Evolutionary conservation across 2,113 vertebrate species (phyloP), one percentile per base, ranked within the genome.

Genomic region (pig (Sus scrofa)): DNA sequence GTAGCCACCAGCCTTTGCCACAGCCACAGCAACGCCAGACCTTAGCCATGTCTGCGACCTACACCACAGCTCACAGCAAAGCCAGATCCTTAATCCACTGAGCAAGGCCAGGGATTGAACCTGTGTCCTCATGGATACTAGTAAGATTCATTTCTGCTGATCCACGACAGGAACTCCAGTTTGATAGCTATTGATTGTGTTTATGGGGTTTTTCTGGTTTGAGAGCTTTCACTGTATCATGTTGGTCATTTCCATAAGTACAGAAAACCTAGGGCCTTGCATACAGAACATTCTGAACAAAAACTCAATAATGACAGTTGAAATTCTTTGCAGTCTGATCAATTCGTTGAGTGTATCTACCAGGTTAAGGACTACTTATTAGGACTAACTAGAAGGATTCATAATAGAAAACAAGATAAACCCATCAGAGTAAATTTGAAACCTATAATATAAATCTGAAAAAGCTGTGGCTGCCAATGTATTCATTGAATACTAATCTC

Each of bases 221-320:
- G 34, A 62, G 54, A 37, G 39, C 65, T 92, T 68, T 81, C 52
- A 3, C 75, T 92, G 13, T 34, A 82, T n/a, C 26, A 8, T 50
- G 30, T 73, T 26, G 88, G 20, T 86, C 32, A 87, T 97, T 87
- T 96, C 18, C 63, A 75, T 22, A 74, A 91, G 27, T 84, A 74
- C 1, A 73, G 37, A 15, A 91, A 91, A 58, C 44, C 2, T 67
- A 83, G 7, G 16, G 6, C 26, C 19, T 75, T 34, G 6, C 50
- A 34, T 54, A 34, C 5, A 91, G 26, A 95, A 54, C 2, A 74
- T 24, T 88, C n/a, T 19, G 7, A 92, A 83, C 37, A 84, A 71
- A 87, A 81, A 89, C 10, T 74, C 3, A 8, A 60, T n/a, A 75
- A 18, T 77, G 34, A 86, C n/a, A 91, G 27, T 24, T 26, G 37